A percentile compares a stretch with the other conserved stretches of the same genome.
Conservation (phyloP, 2,113 vertebrate species). For the Cathartes aura region DNA sequence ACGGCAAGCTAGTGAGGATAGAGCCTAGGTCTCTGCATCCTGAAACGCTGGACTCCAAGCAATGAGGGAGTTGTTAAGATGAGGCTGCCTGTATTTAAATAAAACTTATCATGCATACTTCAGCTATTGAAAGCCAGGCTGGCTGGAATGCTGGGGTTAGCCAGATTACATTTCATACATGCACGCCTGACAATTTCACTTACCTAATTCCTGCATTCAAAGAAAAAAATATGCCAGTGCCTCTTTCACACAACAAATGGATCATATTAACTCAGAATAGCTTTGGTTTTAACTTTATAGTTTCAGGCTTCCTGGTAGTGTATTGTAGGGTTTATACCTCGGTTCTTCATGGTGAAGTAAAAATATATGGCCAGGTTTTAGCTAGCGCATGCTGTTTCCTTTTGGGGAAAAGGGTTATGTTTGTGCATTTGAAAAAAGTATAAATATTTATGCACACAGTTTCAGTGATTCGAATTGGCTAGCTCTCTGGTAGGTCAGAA, state of each 20-base stretch:
- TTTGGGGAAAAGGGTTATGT: background rate
- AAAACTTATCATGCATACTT: conserved; percentile 7
- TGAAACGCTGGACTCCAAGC: background rate
- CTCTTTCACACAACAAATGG: background rate
- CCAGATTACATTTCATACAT: conserved; percentile 22
- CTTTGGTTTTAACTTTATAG: background rate
- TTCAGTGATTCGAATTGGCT: background rate
- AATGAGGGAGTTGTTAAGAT: background rate
- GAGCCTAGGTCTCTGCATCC: background rate
- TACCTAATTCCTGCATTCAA: background rate
- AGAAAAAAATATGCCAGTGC: background rate
- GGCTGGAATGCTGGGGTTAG: conserved; percentile 34
- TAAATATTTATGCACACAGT: background rate
- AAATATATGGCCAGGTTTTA: background rate
- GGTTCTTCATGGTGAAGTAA: background rate
- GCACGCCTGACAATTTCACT: conserved; percentile 21
- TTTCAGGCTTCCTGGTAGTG: background rate
- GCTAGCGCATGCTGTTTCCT: background rate
- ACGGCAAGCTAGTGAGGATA: background rate
- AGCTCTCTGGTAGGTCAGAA: background rate
- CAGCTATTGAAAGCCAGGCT: background rate
- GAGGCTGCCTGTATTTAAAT: background rate
- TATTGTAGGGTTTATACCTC: background rate
- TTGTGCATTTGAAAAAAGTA: background rate
- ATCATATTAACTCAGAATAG: conserved; percentile 11